These are phyloP conservation scores for Archegozetes longisetosus DNA, from an alignment of 1,140 invertebrate genomes.

Conservation along the genomic window DNA sequence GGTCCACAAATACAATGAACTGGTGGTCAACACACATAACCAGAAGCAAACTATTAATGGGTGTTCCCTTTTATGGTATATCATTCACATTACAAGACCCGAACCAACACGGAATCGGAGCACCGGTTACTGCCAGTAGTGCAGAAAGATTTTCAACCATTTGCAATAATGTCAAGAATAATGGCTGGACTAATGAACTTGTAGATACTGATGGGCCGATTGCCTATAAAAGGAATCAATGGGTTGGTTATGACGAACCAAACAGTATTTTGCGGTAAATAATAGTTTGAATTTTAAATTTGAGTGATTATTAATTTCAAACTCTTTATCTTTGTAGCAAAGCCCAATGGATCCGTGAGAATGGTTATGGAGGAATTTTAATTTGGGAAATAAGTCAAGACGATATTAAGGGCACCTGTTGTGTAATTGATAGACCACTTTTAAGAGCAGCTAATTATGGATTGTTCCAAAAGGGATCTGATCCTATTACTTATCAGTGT, in stretches of 20 bases:
- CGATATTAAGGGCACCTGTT: neutral
- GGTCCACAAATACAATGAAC: neutral
- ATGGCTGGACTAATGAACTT: conserved; percentile 42
- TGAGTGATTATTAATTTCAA: neutral
- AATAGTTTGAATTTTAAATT: neutral
- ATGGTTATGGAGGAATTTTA: neutral
- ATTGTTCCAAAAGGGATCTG: neutral
- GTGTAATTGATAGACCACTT: neutral
- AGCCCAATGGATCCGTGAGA: neutral
- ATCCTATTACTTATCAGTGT: neutral
- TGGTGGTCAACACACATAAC: neutral
- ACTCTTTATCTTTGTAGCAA: neutral
- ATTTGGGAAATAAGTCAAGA: neutral
- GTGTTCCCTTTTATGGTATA: conserved; percentile 47
- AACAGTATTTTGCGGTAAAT: conserved; percentile 25
- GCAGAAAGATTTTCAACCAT: conserved; percentile 27
- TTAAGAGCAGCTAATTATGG: neutral
- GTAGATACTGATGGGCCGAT: conserved; percentile 40
- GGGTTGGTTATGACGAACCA: conserved; percentile 62
- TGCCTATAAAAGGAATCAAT: conserved; percentile 42
- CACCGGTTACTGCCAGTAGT: conserved; percentile 44
- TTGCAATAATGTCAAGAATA: conserved; percentile 53
- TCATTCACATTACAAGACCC: conserved; percentile 48
- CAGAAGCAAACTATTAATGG: conserved; percentile 55
- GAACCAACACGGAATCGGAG: conserved; percentile 66